A percentile compares a stretch with the other conserved stretches of the same genome.
Evolutionary conservation across 2,797 vertebrate genomes (phyloP).

Genomic region (Tapirus indicus): DNA sequence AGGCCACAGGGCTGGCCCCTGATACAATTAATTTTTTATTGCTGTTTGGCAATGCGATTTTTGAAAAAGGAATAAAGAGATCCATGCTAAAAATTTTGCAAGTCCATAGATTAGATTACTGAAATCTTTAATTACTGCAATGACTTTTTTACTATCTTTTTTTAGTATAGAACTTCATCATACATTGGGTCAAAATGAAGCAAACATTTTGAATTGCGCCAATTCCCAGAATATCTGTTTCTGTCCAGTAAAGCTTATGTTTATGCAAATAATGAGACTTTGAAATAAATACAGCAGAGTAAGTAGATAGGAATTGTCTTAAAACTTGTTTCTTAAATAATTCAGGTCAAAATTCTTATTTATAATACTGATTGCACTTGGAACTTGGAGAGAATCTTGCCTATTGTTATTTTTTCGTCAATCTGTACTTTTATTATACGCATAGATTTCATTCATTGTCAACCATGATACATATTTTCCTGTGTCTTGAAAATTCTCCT

Average conservation of each 20-base stretch:
- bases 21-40: neutral
- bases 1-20: too few species aligned
- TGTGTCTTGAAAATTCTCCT: neutral
- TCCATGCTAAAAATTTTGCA: neutral
- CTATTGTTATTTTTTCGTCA: neutral
- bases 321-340: neutral
- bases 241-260: neutral
- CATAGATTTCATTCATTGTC: neutral
- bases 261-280: neutral
- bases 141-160: neutral
- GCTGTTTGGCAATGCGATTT: neutral
- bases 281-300: neutral
- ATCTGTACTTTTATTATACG: neutral
- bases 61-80: neutral
- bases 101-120: neutral
- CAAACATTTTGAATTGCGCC: neutral
- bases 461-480: neutral
- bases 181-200: neutral
- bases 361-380: neutral
- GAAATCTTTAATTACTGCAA: neutral
- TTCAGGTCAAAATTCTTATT: neutral
- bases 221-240: neutral
- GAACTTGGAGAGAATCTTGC: neutral
- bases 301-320: neutral
- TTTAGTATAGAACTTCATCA: neutral